These are phyloP conservation scores for Petaurus breviceps DNA, from an alignment of 2,113 vertebrate species.

Conservation along the genomic window DNA sequence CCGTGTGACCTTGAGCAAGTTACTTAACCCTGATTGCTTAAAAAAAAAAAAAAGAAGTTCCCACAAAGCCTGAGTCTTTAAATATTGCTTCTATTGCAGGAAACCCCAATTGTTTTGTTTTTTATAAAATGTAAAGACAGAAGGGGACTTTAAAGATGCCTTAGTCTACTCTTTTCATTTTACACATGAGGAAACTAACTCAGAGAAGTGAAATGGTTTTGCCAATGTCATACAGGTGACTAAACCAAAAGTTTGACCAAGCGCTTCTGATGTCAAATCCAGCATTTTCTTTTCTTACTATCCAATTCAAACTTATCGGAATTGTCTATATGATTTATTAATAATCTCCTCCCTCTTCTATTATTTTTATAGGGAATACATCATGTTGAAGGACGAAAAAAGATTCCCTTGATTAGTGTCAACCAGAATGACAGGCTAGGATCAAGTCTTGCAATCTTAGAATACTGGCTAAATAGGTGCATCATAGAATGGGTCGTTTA, in stretches of 20 bases:
- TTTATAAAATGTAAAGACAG: too few relatives aligned
- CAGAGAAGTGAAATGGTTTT: too few relatives aligned
- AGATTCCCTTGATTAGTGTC: neutral
- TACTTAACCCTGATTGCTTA: too few relatives aligned
- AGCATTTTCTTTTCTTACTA: slow-evolving; percentile 30
- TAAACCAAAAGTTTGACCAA: too few relatives aligned
- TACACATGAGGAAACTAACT: too few relatives aligned
- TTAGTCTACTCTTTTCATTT: too few relatives aligned
- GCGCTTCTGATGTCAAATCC: too few relatives aligned
- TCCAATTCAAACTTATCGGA: slow-evolving; percentile 10
- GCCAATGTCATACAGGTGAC: too few relatives aligned
- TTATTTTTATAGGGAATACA: slow-evolving; percentile 12
- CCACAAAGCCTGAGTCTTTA: neutral
- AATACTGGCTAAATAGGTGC: neutral
- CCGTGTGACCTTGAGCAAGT: too few relatives aligned
- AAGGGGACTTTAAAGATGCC: too few relatives aligned
- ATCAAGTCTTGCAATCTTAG: neutral
- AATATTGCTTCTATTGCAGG: slow-evolving; percentile 16
- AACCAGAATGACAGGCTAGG: neutral
- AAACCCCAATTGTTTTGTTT: neutral
- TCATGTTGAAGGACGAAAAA: neutral
- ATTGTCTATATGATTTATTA: neutral
- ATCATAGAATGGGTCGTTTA: neutral
- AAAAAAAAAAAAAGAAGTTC: too few relatives aligned
- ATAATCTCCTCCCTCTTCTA: neutral